Conservation (phyloP, 2,888 invertebrate species). For the Ormyrus pomaceus region DNA sequence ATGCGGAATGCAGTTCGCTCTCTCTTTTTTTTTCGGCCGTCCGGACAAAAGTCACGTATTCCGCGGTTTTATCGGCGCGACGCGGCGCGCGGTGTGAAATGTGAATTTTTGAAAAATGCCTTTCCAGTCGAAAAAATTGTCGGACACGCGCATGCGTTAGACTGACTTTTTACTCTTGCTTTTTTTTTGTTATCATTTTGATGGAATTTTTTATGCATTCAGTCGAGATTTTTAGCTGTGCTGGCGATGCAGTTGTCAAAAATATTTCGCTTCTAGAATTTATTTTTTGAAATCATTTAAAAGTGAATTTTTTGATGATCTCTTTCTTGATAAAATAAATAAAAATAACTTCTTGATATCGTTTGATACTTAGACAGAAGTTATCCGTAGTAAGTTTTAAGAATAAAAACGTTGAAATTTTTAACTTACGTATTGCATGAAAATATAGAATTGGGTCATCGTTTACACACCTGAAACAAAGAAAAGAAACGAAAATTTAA, state of each 20-base stretch:
- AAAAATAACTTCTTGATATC: slow-evolving; percentile 26
- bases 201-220: neutral
- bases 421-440: slow-evolving; percentile 23
- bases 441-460: neutral
- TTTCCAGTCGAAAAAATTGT: neutral
- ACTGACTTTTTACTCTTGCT: neutral
- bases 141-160: neutral
- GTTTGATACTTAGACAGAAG: neutral
- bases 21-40: neutral
- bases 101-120: slow-evolving; percentile 32
- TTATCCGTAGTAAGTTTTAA: slow-evolving; percentile 1
- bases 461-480: slow-evolving; percentile 44
- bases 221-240: no score
- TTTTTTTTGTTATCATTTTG: neutral
- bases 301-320: no score
- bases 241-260: no score
- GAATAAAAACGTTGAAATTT: neutral
- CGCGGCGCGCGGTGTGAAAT: neutral
- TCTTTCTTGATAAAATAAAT: neutral
- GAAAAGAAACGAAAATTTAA: slow-evolving; percentile 9
- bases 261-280: neutral
- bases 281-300: no score
- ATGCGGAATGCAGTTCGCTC: slow-evolving; percentile 16
- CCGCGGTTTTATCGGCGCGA: slow-evolving; percentile 38
- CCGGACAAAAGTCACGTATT: slow-evolving; percentile 39